These are phyloP conservation scores for Ceratina australensis DNA, from an alignment of 1,140 invertebrate genomes.

Conservation along the genomic window DNA sequence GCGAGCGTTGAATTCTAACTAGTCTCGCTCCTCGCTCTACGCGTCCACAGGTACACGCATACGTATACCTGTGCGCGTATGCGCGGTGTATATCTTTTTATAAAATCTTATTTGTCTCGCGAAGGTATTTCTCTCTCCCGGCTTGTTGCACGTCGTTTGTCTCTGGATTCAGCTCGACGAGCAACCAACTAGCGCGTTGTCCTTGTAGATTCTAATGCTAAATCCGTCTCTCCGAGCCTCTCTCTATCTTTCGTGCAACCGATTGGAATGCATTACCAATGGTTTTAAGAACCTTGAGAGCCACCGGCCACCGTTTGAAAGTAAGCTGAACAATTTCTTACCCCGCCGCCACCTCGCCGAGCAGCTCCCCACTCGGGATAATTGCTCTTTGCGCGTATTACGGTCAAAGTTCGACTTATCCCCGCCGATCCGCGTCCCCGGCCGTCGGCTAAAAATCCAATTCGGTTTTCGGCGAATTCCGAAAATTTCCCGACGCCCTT, in stretches of 20 bases:
- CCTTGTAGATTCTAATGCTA: constrained; percentile 68
- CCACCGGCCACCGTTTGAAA: constrained; percentile 64
- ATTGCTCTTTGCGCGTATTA: constrained; percentile 45
- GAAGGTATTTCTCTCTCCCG: constrained; percentile 53
- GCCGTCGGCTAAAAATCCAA: neutral
- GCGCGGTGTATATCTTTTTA: constrained; percentile 35
- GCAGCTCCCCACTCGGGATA: constrained; percentile 56
- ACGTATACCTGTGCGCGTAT: constrained; percentile 5
- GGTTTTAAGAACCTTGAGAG: constrained; percentile 66
- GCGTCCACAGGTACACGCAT: no score
- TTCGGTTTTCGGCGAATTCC: no score
- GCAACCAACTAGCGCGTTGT: constrained; percentile 59
- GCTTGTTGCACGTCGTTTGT: constrained; percentile 50
- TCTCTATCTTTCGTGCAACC: constrained; percentile 65
- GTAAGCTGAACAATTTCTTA: constrained; percentile 65
- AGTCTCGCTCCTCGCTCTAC: constrained; percentile 5
- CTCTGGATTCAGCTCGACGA: constrained; percentile 56
- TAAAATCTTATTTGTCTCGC: constrained; percentile 54
- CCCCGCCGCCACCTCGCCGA: constrained; percentile 19
- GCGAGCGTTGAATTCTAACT: constrained; percentile 46
- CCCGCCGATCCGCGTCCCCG: neutral
- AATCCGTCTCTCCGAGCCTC: constrained; percentile 66
- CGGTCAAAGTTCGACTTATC: constrained; percentile 30
- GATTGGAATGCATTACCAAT: constrained; percentile 67
- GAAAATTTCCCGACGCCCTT: neutral